Evolutionary conservation across 2,888 invertebrate species (phyloP), one percentile per base, ranked within the genome.

Genomic region (Lapara coniferarum): DNA sequence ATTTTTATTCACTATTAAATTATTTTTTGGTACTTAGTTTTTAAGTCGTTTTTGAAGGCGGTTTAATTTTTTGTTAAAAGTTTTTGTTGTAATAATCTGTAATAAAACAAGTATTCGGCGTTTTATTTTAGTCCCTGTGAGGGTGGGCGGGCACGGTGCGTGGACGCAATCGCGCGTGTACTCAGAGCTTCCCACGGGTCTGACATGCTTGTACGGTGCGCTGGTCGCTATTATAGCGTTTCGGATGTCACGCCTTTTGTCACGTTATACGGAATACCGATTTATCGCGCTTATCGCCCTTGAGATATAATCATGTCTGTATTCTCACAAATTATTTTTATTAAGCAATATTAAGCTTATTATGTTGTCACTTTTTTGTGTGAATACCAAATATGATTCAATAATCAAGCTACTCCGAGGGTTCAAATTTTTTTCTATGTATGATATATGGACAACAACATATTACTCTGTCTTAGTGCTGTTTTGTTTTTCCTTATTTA

Each of bases 241-340:
- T 91, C 89, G 73, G 86, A 88, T 91, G 81, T 87, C 89, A 85
- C 87, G 85, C 87, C 86, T 81, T 78, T 78, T 78, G 75, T 71
- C 73, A 72, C 70, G 68, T 72, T 55, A 69, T 66, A 70, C 55
- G 58, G 58, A 55, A n/a, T 58, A 14, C 55, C 52, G 63, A 53
- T 69, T 55, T 52, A 69, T 69, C 59, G 52, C 59, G n/a, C 59
- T 51, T 53, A 68, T 68, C 52, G 44, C 19, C 37, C 52, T 59
- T 37, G 59, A 13, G 46, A 16, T 16, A 7, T 63, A 19, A 49
- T 19, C 12, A 59, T 46, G 16, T 49, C 13, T 30, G n/a, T 59
- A 44, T 37, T 58, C 55, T n/a, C n/a, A 8, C 10, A n/a, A 10
- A 44, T 16, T 58, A 44, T 14, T 58, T 58, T n/a, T 30, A n/a